Evolutionary conservation across 2,888 invertebrate species (phyloP).

Genomic region (Coleophora deauratella): DNA sequence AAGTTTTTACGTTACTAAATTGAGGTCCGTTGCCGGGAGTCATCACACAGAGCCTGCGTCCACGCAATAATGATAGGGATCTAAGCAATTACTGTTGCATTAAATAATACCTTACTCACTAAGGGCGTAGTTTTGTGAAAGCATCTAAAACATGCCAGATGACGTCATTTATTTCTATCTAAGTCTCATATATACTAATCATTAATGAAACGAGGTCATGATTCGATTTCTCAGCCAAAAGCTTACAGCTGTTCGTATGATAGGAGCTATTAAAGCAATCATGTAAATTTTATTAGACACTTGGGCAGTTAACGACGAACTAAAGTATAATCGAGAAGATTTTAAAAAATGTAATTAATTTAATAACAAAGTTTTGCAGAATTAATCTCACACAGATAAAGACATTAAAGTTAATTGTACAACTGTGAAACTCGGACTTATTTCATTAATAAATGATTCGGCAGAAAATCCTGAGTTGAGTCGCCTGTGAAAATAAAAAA

Average conservation of each 20-base stretch:
- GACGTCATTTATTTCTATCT: conserved; percentile 29
- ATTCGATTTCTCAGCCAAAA: neutral
- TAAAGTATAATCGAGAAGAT: conserved; percentile 5
- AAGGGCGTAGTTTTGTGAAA: conserved; percentile 39
- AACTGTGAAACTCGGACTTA: no score
- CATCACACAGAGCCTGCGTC: conserved; percentile 26
- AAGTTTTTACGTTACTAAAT: conserved; percentile 28
- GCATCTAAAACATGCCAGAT: conserved; percentile 31
- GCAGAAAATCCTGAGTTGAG: no score
- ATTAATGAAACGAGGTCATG: conserved; percentile 16
- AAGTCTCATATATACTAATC: conserved; percentile 14
- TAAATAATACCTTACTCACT: conserved; percentile 42
- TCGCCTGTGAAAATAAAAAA: no score
- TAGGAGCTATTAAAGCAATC: conserved; percentile 13
- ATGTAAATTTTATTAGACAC: conserved; percentile 19
- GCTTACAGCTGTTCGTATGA: conserved; percentile 7
- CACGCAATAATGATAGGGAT: conserved; percentile 61
- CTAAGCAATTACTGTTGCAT: conserved; percentile 54
- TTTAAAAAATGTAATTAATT: no score
- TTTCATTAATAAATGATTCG: no score
- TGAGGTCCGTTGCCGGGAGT: conserved; percentile 50
- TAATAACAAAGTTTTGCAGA: no score
- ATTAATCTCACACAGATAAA: no score
- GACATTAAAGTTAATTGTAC: no score
- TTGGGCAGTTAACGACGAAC: conserved; percentile 2